Conservation (phyloP, 2,113 vertebrate species). For the Engraulis encrasicolus region DNA sequence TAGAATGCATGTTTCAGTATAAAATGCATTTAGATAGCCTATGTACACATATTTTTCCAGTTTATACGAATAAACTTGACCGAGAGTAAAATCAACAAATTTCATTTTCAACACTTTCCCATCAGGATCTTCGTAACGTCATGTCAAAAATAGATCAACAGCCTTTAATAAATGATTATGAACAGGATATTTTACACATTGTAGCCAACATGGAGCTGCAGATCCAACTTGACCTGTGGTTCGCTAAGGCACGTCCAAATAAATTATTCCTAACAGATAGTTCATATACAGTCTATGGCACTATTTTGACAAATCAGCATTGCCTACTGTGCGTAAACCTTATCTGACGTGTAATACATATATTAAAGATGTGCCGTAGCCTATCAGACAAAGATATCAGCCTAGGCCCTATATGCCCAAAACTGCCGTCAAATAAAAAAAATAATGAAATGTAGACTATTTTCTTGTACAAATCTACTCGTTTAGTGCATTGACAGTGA, state of each 20-base stretch:
- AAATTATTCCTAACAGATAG: background rate
- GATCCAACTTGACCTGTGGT: constrained; percentile 7
- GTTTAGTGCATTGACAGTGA: constrained; percentile 48
- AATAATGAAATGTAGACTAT: constrained; percentile 45
- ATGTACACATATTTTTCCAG: constrained; percentile 31
- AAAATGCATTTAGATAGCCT: background rate
- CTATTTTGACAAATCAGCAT: background rate
- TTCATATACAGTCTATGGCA: background rate
- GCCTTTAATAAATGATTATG: background rate
- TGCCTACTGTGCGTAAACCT: background rate
- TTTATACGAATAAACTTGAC: constrained; percentile 39
- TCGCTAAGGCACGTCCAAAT: background rate
- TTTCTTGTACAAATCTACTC: constrained; percentile 15
- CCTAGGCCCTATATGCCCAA: background rate
- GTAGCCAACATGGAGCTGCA: background rate
- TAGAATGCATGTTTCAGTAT: background rate
- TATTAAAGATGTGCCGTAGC: background rate
- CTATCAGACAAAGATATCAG: background rate
- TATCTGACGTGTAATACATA: background rate
- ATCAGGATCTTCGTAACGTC: too few relatives aligned
- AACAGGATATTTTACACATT: background rate
- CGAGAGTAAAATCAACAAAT: background rate
- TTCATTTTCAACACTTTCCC: background rate
- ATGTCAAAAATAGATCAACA: background rate
- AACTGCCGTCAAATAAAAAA: background rate